phyloP scores from a whole-genome alignment of 2,888 invertebrate genomes.

The Drosophila mettleri region DNA sequence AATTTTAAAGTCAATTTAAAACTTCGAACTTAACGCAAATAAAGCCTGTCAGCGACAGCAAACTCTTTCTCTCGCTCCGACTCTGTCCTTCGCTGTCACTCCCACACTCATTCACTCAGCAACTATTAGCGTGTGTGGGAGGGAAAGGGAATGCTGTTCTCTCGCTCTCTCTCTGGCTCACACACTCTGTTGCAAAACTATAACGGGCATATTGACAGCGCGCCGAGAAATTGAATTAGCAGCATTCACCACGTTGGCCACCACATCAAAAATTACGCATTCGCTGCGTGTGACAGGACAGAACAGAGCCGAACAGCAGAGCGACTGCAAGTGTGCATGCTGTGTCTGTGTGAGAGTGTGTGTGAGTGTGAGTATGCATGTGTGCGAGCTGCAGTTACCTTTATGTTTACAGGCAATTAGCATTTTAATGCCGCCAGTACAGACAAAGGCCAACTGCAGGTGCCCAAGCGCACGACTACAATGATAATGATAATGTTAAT shows the following conservation, averaged over 20 bases:
- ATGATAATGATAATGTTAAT: conserved; percentile 39
- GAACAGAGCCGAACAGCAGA: conserved; percentile 8
- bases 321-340: conserved; percentile 23
- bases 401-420: conserved; percentile 77
- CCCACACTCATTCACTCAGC: background rate
- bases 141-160: background rate
- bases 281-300: conserved; percentile 52
- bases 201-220: conserved; percentile 65
- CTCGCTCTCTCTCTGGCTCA: background rate
- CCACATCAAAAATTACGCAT: conserved; percentile 66
- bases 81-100: background rate
- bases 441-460: conserved; percentile 71
- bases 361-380: conserved; percentile 5
- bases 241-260: conserved; percentile 55
- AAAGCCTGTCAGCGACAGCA: conserved; percentile 68
- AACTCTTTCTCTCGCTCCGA: conserved; percentile 1
- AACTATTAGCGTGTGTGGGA: conserved; percentile 47
- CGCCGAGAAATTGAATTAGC: conserved; percentile 68
- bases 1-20: conserved; percentile 77
- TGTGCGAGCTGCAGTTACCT: conserved; percentile 60
- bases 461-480: conserved; percentile 55
- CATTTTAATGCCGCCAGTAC: conserved; percentile 72
- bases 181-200: conserved; percentile 32
- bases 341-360: conserved; percentile 15
- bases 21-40: conserved; percentile 70